These are phyloP conservation scores for Peromyscus californicus DNA, from an alignment of 2,113 vertebrate genomes.

Conservation along the genomic window DNA sequence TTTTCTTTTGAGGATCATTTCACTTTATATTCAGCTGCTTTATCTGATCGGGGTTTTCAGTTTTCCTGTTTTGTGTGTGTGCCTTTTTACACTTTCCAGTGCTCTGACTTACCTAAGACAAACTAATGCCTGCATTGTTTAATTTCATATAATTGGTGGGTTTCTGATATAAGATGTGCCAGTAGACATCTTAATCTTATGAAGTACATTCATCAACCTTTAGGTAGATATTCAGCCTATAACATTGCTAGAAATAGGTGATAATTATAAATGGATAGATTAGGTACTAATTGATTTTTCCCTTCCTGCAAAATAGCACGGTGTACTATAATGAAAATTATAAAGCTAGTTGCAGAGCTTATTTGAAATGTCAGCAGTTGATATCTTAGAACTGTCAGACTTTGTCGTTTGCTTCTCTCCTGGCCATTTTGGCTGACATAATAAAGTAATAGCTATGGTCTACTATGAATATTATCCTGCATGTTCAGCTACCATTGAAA, in stretches of 20 bases:
- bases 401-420: slow-evolving; percentile 2
- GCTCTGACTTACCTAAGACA: slow-evolving; percentile 17
- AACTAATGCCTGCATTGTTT: slow-evolving; percentile 10
- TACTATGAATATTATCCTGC: not conserved
- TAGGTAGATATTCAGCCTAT: slow-evolving; percentile 14
- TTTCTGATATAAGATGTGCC: slow-evolving; percentile 46
- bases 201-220: not conserved
- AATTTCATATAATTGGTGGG: slow-evolving; percentile 27
- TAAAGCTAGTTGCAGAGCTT: not conserved
- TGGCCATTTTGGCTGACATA: not conserved
- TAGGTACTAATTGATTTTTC: slow-evolving; percentile 16
- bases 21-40: not conserved
- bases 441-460: not conserved
- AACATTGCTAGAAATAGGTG: not conserved
- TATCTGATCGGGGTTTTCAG: not conserved
- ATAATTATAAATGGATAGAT: not conserved
- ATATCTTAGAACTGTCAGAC: not conserved
- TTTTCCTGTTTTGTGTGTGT: slow-evolving; percentile 14
- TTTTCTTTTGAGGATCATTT: not conserved
- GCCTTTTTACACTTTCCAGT: not conserved
- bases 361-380: slow-evolving; percentile 18
- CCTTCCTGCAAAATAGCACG: slow-evolving; percentile 7
- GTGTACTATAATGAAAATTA: not conserved
- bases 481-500: not conserved
- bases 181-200: not conserved